Evolutionary conservation across 1,140 invertebrate species (phyloP), one percentile per base, ranked within the genome.

Genomic region (Bombus huntii): DNA sequence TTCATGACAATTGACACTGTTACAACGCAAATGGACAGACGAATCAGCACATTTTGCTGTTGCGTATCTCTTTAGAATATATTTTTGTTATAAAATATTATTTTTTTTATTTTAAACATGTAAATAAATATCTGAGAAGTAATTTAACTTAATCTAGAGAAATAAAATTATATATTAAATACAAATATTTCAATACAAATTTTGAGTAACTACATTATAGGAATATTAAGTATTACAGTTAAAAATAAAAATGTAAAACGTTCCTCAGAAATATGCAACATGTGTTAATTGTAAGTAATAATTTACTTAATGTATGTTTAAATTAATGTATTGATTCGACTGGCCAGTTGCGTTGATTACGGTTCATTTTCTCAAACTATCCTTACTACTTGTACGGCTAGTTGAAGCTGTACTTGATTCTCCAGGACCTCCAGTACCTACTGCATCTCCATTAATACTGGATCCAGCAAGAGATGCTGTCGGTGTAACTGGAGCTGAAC

Each of bases 381-480:
- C 96, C 91, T 96, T 96, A 94, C 96, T 96, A 91, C 95, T 96
- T 86, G 96, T 95, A 81, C 96, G 94, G 85, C 95, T 96, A n/a
- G 95, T 96, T 53, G 95, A 95, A 59, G 95, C 95, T 86, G 95
- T 96, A 79, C 94, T 95, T 12, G 94, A 95, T 89, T 95, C 94
- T 65, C 94, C 94, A 66, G 93, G 94, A 72, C 92, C 94, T 86
- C 93, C 93, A 74, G 93, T 88, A 81, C 93, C 93, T 74, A 93
- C 92, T 28, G 93, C 86, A 83, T 94, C 93, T 31, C 94, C 94
- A 76, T 94, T 95, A 81, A 95, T 95, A 83, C 94, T 95, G 18
- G 93, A 94, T 39, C 94, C 93, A 59, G 93, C 93, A 59, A 94
- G 80, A 25, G 94, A 94, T n/a, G 93, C 93, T 44, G 96, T 96